phyloP scores from a whole-genome alignment of 1,140 invertebrate genomes.

The Atta colombica region DNA sequence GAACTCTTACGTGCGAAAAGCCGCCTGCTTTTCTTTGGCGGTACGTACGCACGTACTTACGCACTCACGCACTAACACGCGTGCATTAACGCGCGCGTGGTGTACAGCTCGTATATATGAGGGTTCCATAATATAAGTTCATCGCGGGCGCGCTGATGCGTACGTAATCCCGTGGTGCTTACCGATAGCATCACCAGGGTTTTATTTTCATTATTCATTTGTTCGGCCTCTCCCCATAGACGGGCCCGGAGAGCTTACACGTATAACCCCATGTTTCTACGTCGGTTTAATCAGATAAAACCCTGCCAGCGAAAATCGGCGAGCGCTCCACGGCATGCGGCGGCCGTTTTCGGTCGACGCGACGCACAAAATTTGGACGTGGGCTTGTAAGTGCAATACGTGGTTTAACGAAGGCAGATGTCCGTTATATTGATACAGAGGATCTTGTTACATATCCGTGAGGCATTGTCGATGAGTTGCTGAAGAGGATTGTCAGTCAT shows the following conservation, averaged over 20 bases:
- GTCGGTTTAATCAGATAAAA: constrained; percentile 86
- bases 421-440: neutral
- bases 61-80: constrained; percentile 20
- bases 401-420: constrained; percentile 35
- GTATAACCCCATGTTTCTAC: constrained; percentile 86
- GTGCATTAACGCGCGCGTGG: constrained; percentile 23
- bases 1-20: constrained; percentile 55
- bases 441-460: neutral
- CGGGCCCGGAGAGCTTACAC: constrained; percentile 81
- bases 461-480: neutral
- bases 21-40: constrained; percentile 63
- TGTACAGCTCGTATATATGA: neutral
- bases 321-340: constrained; percentile 40
- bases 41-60: neutral
- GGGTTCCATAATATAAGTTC: constrained; percentile 80
- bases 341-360: constrained; percentile 46
- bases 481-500: neutral
- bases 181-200: constrained; percentile 85
- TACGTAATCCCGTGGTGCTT: constrained; percentile 85
- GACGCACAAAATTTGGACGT: constrained; percentile 40
- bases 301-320: constrained; percentile 78
- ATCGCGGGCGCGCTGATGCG: constrained; percentile 84
- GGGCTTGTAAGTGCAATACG: constrained; percentile 17
- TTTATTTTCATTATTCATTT: constrained; percentile 87
- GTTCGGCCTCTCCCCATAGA: constrained; percentile 83